Evolutionary conservation across 2,888 invertebrate species (phyloP).

Genomic region (Thecophora atra): DNA sequence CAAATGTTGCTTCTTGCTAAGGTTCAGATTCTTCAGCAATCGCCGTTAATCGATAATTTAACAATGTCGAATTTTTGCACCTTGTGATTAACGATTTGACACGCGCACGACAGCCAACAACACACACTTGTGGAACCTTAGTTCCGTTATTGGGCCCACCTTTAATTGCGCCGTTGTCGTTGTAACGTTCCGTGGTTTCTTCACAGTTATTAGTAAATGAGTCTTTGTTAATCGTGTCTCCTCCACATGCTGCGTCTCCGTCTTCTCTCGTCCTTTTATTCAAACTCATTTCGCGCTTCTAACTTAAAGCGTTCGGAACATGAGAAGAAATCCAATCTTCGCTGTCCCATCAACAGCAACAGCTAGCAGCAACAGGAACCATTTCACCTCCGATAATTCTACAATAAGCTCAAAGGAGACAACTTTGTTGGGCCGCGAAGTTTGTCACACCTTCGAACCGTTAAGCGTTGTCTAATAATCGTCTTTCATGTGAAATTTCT

Average conservation of each 20-base stretch:
- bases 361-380: not conserved
- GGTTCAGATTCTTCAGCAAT: not conserved
- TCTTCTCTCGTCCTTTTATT: not conserved
- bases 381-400: not conserved
- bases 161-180: not conserved
- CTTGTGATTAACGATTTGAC: slow-evolving; percentile 31
- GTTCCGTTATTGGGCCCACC: slow-evolving; percentile 30
- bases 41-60: slow-evolving; percentile 34
- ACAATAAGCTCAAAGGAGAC: slow-evolving; percentile 1
- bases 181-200: not conserved
- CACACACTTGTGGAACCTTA: not conserved
- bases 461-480: slow-evolving; percentile 38
- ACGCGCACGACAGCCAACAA: slow-evolving; percentile 28
- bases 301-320: slow-evolving; percentile 39
- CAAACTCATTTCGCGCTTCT: slow-evolving; percentile 47
- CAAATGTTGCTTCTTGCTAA: not conserved
- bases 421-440: slow-evolving; percentile 28
- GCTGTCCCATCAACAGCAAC: not conserved
- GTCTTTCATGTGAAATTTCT: slow-evolving; percentile 41
- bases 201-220: not conserved
- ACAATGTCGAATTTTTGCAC: slow-evolving; percentile 12
- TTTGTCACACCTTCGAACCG: slow-evolving; percentile 30
- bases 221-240: not conserved
- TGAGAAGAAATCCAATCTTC: not conserved
- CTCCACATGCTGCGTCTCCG: slow-evolving; percentile 1